Base-by-base conservation (phyloP, 1,140 invertebrate species). In the Conus betulinus region DNA sequence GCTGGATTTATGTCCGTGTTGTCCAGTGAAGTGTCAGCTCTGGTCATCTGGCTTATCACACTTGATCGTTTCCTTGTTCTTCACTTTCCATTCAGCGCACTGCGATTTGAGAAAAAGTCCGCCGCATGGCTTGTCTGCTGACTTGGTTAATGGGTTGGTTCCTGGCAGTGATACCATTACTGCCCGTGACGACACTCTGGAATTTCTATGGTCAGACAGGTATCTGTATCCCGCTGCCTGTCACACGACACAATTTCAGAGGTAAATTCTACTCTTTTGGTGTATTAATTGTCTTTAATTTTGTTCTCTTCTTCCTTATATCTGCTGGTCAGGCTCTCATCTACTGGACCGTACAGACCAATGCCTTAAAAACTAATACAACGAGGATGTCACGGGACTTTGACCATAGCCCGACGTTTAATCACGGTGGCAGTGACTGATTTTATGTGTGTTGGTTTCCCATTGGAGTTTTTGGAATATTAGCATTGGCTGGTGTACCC, bases 241-340 rank as follows among this genome's bases (percentile, higher is more conserved):
- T 92, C 5, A 87, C 90, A 13, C 39, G 81, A 0, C 17, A 90
- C 1, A 81, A 84, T 1, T 60, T 63, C 15, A 39, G 76, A 3
- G 91, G 91, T 17, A 89, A 87, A 83, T 85, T 88, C 82, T 92
- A 91, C 78, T 76, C 87, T 76, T 85, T 85, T 53, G n/a, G 81
- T 11, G 60, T 92, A 13, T 25, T 39, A 3, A 39, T 39, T 39
- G 39, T 39, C 39, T 39, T 39, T 39, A 39, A 39, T n/a, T 39
- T 39, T 39, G 11, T 89, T 7, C 83, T 89, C 5, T 91, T 92
- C 82, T 23, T 90, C 13, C 23, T 83, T 13, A 89, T 92, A 20
- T 85, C 86, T 20, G 20, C 81, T 27, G 91, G 91, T 3, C 91
- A 92, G 71, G 3, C 76, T 39, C 39, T 39, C 39, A 39, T 39